Evolutionary conservation across 2,113 vertebrate species (phyloP).

Genomic region (Fregata magnificens): DNA sequence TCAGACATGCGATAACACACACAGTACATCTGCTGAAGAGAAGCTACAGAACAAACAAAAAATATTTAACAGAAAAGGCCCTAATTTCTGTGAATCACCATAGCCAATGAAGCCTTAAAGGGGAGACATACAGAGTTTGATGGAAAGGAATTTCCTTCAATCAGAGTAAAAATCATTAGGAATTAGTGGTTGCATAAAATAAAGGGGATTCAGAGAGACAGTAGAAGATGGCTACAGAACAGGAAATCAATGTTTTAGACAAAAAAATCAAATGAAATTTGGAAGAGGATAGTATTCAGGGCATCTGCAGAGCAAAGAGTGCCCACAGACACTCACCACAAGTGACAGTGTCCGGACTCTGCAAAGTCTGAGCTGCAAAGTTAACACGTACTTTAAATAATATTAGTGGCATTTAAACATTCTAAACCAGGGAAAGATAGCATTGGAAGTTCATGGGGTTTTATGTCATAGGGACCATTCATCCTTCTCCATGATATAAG

Average conservation of each 20-base stretch:
- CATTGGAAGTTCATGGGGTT: fast-evolving
- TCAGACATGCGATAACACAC: neutral
- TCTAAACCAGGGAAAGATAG: neutral
- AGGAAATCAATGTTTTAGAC: neutral
- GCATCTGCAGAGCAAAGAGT: neutral
- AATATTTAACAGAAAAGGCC: neutral
- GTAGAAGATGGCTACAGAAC: neutral
- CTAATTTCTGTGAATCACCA: neutral
- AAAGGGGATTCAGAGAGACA: neutral
- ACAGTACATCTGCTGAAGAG: neutral
- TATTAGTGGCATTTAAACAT: neutral
- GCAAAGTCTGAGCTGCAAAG: neutral
- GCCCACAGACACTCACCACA: no score
- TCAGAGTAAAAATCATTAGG: neutral
- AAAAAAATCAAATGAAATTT: neutral
- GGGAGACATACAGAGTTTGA: neutral
- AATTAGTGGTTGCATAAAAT: neutral
- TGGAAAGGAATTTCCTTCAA: neutral
- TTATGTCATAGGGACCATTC: neutral
- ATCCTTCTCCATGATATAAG: no score
- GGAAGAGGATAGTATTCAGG: fast-evolving
- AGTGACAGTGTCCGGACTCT: neutral
- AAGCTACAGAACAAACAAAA: neutral
- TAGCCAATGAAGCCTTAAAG: neutral
- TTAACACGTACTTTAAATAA: neutral